These are phyloP conservation scores for Rhinolophus ferrumequinum DNA, from an alignment of 2,113 vertebrate genomes.

Conservation along the genomic window DNA sequence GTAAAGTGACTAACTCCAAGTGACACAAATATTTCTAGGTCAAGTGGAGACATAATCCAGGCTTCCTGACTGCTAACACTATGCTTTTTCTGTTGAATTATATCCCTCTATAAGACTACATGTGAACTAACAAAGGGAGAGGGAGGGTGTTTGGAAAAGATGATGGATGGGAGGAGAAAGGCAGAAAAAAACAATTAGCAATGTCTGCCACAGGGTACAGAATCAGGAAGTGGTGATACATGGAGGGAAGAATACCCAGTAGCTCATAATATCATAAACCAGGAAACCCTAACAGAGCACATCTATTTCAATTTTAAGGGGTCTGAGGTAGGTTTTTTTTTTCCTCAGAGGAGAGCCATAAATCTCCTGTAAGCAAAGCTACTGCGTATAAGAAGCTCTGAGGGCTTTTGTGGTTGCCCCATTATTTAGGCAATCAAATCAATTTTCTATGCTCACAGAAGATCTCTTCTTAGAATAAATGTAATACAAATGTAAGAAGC, in stretches of 20 bases:
- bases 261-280: not conserved
- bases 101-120: not conserved
- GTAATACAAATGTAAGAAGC: not conserved
- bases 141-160: not conserved
- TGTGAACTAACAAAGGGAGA: not conserved
- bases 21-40: not conserved
- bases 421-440: slow-evolving; percentile 51
- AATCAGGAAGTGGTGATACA: not conserved
- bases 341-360: not conserved
- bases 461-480: slow-evolving; percentile 21
- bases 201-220: not conserved
- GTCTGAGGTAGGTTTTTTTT: not conserved
- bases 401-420: not conserved
- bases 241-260: not conserved
- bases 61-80: not conserved
- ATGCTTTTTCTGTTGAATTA: not conserved
- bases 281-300: not conserved
- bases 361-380: not conserved
- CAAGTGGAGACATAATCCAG: not conserved
- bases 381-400: not conserved
- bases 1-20: not conserved
- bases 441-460: slow-evolving; percentile 21
- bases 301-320: not conserved
- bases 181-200: not conserved
- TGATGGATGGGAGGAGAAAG: not conserved